Evolutionary conservation across 2,797 vertebrate genomes (phyloP), one percentile per base, ranked within the genome.

Genomic region (Simalia tracyae): DNA sequence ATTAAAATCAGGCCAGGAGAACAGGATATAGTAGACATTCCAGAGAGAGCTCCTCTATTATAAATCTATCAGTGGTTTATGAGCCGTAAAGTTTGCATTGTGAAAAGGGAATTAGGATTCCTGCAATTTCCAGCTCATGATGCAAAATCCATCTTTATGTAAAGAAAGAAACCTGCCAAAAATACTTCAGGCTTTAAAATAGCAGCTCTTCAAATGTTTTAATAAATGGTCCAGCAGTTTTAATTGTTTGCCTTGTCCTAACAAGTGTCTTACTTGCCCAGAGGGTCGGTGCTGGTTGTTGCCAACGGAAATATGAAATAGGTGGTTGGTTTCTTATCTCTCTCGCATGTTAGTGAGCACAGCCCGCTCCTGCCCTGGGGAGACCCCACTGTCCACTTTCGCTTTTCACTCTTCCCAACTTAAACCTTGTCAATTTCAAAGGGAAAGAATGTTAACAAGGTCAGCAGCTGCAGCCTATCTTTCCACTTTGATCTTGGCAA

Each of bases 31-130:
- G 93, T 91, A 96, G 95, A 94, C 93, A 95, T 91, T 97, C 92
- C 93, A 95, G 93, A 95, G 86, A 36, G 93, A 96, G 85, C 72
- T 94, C 63, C 42, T 85, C 86, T 92, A 93, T 95, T 96, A 66
- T 89, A 95, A 96, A 95, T 91, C 92, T 90, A 17, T 0, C 36
- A 91, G 97, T 95, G 60, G 63, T 96, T 96, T 97, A 95, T 95
- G 92, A 97, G 86, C 94, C 94, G 89, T 95, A 96, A 97, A 95
- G 92, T 90, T 95, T 94, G 64, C 91, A 93, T 96, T 96, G 93
- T 92, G 89, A 95, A 87, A 92, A 91, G 54, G 64, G 72, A 91
- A 11, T 85, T 86, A 60, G 89, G 91, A 86, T 31, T 90, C 42
- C 72, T 95, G 54, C 63, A 54, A 28, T 95, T 97, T 96, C 84